phyloP scores from a whole-genome alignment of 2,888 invertebrate species.

The Allacma fusca region DNA sequence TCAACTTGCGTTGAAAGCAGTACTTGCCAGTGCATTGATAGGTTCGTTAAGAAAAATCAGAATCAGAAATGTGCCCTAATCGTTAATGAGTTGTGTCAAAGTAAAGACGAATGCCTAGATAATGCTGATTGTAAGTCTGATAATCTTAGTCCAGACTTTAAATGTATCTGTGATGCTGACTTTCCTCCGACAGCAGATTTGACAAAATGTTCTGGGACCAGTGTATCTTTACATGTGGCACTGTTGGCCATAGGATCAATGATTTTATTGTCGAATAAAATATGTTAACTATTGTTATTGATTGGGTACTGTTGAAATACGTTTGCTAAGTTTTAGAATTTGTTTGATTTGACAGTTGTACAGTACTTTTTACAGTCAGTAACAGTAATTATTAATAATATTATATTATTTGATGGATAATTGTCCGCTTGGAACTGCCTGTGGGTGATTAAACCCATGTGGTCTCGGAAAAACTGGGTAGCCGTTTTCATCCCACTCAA shows the following conservation, averaged over 20 bases:
- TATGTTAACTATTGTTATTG: no score
- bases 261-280: no score
- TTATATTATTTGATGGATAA: background rate
- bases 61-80: background rate
- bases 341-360: no score
- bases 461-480: conserved; percentile 49
- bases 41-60: background rate
- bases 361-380: no score
- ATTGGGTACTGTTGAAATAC: no score
- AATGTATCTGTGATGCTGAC: background rate
- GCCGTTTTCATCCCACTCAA: conserved; percentile 48
- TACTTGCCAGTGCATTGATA: background rate
- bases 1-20: background rate
- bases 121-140: background rate
- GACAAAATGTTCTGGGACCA: background rate
- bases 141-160: background rate
- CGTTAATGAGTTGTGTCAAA: background rate
- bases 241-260: background rate
- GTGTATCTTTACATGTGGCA: background rate
- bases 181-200: background rate
- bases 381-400: no score
- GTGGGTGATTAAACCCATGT: conserved; percentile 45
- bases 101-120: background rate
- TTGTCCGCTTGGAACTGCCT: conserved; percentile 40
- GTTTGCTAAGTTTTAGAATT: no score